Conservation (phyloP, 2,113 vertebrate species). For the Poeciliopsis prolifica region DNA sequence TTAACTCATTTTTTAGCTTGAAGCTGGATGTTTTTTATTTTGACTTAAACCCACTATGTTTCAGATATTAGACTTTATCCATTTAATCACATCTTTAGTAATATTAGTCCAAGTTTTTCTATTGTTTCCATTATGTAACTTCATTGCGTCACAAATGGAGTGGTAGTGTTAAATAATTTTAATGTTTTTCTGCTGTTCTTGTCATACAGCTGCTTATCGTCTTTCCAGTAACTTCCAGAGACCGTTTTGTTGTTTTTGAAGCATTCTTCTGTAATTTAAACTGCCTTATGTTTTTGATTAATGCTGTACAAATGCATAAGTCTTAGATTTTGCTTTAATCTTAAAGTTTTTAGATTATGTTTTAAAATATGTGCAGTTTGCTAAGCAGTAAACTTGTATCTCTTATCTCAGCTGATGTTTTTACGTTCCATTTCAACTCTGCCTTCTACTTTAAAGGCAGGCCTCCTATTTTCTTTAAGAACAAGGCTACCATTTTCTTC, state of each 20-base stretch:
- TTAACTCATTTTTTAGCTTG: neutral
- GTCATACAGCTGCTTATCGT: neutral
- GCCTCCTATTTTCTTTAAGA: slow-evolving; percentile 12
- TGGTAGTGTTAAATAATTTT: neutral
- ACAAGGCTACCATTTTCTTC: slow-evolving; percentile 47
- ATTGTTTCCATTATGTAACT: too few species aligned
- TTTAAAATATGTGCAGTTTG: neutral
- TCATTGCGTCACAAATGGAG: too few species aligned
- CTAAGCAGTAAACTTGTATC: neutral
- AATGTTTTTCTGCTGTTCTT: neutral
- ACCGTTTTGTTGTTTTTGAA: neutral
- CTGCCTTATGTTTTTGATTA: neutral
- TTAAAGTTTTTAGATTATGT: neutral
- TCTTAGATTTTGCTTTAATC: neutral
- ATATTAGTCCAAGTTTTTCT: too few species aligned
- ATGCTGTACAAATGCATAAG: neutral
- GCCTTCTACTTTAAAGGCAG: neutral
- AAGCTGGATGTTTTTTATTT: neutral
- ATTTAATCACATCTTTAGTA: neutral
- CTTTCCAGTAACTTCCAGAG: neutral
- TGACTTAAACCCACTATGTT: neutral
- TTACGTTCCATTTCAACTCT: neutral
- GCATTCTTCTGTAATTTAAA: neutral
- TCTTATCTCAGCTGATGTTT: neutral
- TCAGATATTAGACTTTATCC: too few species aligned